These are phyloP conservation scores for Parasteatoda tepidariorum DNA, from an alignment of 1,140 invertebrate species.

Conservation along the genomic window DNA sequence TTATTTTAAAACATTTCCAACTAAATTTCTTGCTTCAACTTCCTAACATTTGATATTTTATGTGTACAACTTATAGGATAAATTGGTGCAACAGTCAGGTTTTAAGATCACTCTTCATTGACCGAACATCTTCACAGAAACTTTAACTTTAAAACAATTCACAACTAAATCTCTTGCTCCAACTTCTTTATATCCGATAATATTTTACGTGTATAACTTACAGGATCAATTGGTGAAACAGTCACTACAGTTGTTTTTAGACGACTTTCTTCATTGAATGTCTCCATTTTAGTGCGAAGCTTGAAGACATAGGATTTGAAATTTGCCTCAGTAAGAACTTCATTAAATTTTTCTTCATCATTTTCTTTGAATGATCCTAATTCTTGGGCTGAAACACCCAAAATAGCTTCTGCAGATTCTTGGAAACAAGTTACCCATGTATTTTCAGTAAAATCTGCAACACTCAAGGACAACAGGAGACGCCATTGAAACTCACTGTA, in stretches of 20 bases:
- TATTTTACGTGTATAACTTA: constrained; percentile 79
- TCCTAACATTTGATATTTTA: constrained; percentile 73
- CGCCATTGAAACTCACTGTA: constrained; percentile 89
- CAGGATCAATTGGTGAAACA: constrained; percentile 79
- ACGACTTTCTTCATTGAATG: constrained; percentile 88
- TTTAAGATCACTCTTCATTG: no score
- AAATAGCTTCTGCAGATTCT: constrained; percentile 83
- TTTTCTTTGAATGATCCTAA: constrained; percentile 73
- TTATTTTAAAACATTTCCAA: no score
- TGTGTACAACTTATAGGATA: constrained; percentile 82
- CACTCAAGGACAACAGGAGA: constrained; percentile 78
- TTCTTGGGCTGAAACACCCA: constrained; percentile 82
- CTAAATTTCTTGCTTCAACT: constrained; percentile 29
- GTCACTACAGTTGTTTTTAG: constrained; percentile 80
- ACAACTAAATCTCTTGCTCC: constrained; percentile 22
- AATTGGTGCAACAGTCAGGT: constrained; percentile 76
- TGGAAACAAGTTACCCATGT: constrained; percentile 92
- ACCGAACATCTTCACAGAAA: no score
- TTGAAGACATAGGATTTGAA: constrained; percentile 86
- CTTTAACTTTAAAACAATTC: no score
- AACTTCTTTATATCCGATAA: constrained; percentile 70
- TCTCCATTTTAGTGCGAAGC: constrained; percentile 87
- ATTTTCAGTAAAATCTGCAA: constrained; percentile 84
- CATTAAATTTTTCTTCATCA: constrained; percentile 69
- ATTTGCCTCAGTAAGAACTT: constrained; percentile 78